Evolutionary conservation across 2,888 invertebrate genomes (phyloP).

Genomic region (Drosophila tanythrix): DNA sequence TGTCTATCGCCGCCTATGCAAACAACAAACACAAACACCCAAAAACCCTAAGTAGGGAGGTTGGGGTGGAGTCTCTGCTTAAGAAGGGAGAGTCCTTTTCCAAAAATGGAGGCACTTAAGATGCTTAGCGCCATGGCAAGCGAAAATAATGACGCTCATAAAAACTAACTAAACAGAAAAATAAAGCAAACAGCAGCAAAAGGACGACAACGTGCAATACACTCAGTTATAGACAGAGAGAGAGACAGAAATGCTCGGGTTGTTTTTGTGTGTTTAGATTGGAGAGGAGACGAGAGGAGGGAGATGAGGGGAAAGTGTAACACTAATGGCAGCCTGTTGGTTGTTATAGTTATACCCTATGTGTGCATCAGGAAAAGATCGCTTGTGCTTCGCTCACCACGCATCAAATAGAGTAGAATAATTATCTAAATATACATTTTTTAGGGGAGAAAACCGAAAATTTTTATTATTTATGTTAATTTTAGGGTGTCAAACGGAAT

Average conservation of each 20-base stretch:
- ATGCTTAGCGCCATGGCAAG: slow-evolving; percentile 79
- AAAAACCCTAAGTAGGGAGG: not conserved
- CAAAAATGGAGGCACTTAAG: slow-evolving; percentile 69
- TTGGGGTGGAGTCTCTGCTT: not conserved
- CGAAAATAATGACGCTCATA: slow-evolving; percentile 80
- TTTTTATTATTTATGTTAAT: too few relatives aligned
- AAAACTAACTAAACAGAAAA: slow-evolving; percentile 79
- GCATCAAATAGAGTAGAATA: too few relatives aligned
- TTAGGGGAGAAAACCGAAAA: too few relatives aligned
- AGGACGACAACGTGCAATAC: slow-evolving; percentile 55
- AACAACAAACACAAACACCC: slow-evolving; percentile 40
- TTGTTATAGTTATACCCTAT: slow-evolving; percentile 10
- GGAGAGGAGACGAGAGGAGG: not conserved
- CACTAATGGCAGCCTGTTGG: slow-evolving; percentile 31
- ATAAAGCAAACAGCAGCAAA: slow-evolving; percentile 57
- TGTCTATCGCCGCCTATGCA: slow-evolving; percentile 70
- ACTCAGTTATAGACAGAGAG: slow-evolving; percentile 17
- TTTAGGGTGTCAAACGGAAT: accelerated
- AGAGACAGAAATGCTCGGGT: slow-evolving; percentile 6
- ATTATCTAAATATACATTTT: too few relatives aligned
- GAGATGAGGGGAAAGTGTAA: not conserved
- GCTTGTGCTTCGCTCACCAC: not conserved
- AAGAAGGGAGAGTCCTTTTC: not conserved
- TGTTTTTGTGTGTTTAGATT: not conserved
- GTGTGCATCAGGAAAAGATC: not conserved